phyloP scores from a whole-genome alignment of 2,888 invertebrate species.

The Volucella inanis region DNA sequence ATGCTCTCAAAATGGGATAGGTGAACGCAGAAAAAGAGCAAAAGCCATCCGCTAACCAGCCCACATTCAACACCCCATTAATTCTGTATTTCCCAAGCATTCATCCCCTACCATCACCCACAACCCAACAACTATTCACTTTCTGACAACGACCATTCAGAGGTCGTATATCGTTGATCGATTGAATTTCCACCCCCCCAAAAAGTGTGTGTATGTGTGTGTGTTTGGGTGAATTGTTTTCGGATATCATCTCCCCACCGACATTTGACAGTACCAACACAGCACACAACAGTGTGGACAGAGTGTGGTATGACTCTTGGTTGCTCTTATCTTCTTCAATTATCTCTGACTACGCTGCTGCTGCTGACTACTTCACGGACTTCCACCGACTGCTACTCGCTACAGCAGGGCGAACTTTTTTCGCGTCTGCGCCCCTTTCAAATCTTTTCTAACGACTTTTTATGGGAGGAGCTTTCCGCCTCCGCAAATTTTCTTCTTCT shows the following conservation, averaged over 20 bases:
- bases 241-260: slow-evolving; percentile 43
- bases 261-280: slow-evolving; percentile 27
- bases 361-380: no score
- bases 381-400: slow-evolving; percentile 19
- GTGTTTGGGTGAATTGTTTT: slow-evolving; percentile 41
- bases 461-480: slow-evolving; percentile 73
- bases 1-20: slow-evolving; percentile 47
- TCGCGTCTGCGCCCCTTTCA: slow-evolving; percentile 68
- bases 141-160: slow-evolving; percentile 66
- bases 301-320: slow-evolving; percentile 76
- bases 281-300: slow-evolving; percentile 54
- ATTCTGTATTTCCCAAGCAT: slow-evolving; percentile 56
- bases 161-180: slow-evolving; percentile 72
- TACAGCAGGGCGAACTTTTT: slow-evolving; percentile 63
- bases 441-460: slow-evolving; percentile 57
- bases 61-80: slow-evolving; percentile 66
- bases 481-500: slow-evolving; percentile 51
- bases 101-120: slow-evolving; percentile 31
- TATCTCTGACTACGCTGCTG: slow-evolving; percentile 78
- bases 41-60: slow-evolving; percentile 44
- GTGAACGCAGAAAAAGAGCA: slow-evolving; percentile 42
- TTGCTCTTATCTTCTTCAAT: slow-evolving; percentile 82
- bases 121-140: slow-evolving; percentile 35
- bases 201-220: neutral
- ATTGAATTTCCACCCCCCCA: slow-evolving; percentile 67